These are phyloP conservation scores for Pheosia tremula DNA, from an alignment of 2,888 invertebrate genomes.

Conservation along the genomic window DNA sequence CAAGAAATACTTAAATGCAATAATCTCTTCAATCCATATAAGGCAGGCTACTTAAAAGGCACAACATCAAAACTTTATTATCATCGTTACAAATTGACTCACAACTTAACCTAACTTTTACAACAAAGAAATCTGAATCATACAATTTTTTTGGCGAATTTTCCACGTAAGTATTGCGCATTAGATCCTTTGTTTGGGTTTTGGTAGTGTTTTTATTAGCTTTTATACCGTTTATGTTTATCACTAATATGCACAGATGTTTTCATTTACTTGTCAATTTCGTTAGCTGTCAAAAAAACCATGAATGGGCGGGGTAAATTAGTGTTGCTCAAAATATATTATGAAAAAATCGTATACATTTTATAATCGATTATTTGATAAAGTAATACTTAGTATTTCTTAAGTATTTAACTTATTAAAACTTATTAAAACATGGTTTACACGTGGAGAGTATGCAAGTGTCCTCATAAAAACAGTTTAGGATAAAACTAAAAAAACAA, in stretches of 20 bases:
- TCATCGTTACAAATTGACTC: slow-evolving; percentile 66
- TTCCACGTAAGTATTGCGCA: slow-evolving; percentile 16
- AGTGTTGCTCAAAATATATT: too few relatives aligned
- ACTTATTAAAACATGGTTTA: too few relatives aligned
- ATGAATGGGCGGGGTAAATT: too few relatives aligned
- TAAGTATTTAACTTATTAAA: too few relatives aligned
- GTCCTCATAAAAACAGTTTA: too few relatives aligned
- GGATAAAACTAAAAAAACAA: too few relatives aligned
- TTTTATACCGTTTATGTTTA: slow-evolving; percentile 31
- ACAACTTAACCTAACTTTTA: slow-evolving; percentile 69
- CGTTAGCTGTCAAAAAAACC: slow-evolving; percentile 32
- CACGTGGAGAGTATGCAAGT: too few relatives aligned
- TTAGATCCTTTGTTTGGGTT: slow-evolving; percentile 16
- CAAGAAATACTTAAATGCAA: slow-evolving; percentile 34
- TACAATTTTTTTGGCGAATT: slow-evolving; percentile 15
- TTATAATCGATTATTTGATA: too few relatives aligned
- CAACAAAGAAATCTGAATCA: slow-evolving; percentile 39
- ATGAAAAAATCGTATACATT: too few relatives aligned
- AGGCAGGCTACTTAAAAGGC: slow-evolving; percentile 56
- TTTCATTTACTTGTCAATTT: slow-evolving; percentile 79
- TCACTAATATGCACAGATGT: slow-evolving; percentile 52
- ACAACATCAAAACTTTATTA: slow-evolving; percentile 61
- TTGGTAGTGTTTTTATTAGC: slow-evolving; percentile 18
- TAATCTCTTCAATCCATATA: slow-evolving; percentile 65
- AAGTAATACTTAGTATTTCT: too few relatives aligned